Base-by-base conservation (phyloP, 2,888 invertebrate genomes). In the Coelinius sp. region DNA sequence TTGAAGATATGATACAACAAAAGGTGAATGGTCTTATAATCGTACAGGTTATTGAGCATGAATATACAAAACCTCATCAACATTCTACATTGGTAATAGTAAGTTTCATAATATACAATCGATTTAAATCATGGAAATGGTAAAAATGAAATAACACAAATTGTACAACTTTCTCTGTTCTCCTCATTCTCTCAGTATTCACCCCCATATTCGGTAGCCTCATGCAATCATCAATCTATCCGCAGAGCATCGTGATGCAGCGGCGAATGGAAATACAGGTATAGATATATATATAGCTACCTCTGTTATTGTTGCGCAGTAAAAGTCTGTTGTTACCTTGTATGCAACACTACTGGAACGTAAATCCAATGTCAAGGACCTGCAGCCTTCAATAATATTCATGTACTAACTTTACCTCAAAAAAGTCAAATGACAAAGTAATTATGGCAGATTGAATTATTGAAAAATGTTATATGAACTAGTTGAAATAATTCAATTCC, bases 171-270 rank as follows among this genome's bases (percentile, higher is more conserved):
- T 35, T 20, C 59, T 17, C 25, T 59, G 31, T 59, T 59, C 12
- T 8, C 31, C 35, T 31, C 59, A n/a, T 68, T n/a, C 24, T 14
- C 31, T 35, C 27, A 70, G 69, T 74, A 74, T 73, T 70, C 69
- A 74, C 67, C 22, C 70, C 74, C 74, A 53, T 73, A 73, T 73
- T 72, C 56, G 76, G 74, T 56, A 68, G n/a, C 41, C 65, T 25
- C 66, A 74, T 76, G 76, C 74, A 70, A 76, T 74, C 74, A 71
- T 63, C 74, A 71, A 74, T 73, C 72, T 68, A 24, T 70, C 17
- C 46, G 24, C 35, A 44, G 66, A 70, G 67, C 71, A 64, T 62
- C 64, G 64, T 25, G 74, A 63, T 59, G 31, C 59, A 6, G 14
- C 10, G 10, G 35, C 20, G 31, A 31, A 59, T 59, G 59, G 35